Evolutionary conservation across 2,888 invertebrate genomes (phyloP), one percentile per base, ranked within the genome.

Genomic region (Nephrotoma guestfalica): DNA sequence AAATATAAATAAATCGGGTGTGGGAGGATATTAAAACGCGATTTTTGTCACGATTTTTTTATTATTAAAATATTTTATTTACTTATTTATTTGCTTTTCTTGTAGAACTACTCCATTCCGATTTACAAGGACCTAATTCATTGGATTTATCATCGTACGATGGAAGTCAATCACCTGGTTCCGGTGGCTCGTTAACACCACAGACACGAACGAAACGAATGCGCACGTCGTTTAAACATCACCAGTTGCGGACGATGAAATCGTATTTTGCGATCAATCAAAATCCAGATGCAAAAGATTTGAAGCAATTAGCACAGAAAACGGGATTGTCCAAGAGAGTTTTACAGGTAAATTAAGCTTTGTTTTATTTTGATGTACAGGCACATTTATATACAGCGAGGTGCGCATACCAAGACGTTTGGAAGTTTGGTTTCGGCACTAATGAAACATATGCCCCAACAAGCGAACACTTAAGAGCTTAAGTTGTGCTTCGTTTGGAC

Each of bases 171-270:
- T 89, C 88, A 40, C 88, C 89, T 15, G 87, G 88, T 30, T 88
- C 88, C 7, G 87, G 87, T 83, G 86, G 88, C 71, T 88, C 88
- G 85, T 83, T 88, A 51, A 86, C 88, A 41, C 86, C 87, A 41
- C 88, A 88, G 86, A 83, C 88, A 87, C 88, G 96, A 87, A 96
- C 96, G 71, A 99, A 99, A 91, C 94, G 98, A 87, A 98, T 98
- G 96, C 93, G 98, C 86, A 99, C 98, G 84, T 98, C 97, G 89
- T 99, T 99, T 93, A 99, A 99, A 91, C 98, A 98, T 91, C 97
- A 98, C 90, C 98, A 99, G 91, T 93, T 99, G 86, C 93, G 98
- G 87, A 97, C 98, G 84, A 98, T 99, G 98, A 99, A 98, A 92
- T 96, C 97, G 15, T 98, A 98, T 91, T 99, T 99, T 91, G 96